These are phyloP conservation scores for Sericinus montela DNA, from an alignment of 2,888 invertebrate species.

Conservation along the genomic window DNA sequence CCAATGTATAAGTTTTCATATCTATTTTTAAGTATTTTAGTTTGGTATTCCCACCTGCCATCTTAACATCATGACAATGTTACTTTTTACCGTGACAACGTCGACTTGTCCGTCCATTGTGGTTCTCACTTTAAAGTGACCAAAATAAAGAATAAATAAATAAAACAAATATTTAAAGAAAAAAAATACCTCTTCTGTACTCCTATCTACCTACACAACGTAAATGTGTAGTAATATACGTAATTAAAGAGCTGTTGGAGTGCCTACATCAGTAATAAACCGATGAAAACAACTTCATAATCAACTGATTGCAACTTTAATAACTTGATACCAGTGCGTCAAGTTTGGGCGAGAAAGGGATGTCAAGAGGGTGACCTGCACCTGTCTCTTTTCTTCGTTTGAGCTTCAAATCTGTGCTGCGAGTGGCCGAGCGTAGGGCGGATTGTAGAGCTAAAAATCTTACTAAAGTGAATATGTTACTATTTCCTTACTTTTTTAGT, in stretches of 20 bases:
- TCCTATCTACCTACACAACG: neutral
- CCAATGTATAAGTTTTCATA: no score
- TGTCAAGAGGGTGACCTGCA: slow-evolving; percentile 20
- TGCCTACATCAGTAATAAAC: slow-evolving; percentile 56
- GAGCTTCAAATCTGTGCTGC: slow-evolving; percentile 60
- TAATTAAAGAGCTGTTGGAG: slow-evolving; percentile 57
- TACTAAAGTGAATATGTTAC: neutral
- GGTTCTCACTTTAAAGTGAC: no score
- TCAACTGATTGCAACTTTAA: slow-evolving; percentile 72
- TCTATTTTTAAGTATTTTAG: no score
- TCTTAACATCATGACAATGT: no score
- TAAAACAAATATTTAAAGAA: no score
- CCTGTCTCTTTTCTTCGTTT: slow-evolving; percentile 39
- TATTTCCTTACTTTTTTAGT: no score
- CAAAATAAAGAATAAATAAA: no score
- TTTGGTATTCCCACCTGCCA: no score
- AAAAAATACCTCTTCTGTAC: no score
- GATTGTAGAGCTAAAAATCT: slow-evolving; percentile 37
- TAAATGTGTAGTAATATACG: slow-evolving; percentile 21
- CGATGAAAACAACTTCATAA: slow-evolving; percentile 57
- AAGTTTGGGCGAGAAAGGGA: slow-evolving; percentile 45
- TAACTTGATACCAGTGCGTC: slow-evolving; percentile 47
- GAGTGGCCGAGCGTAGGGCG: slow-evolving; percentile 57
- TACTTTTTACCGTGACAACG: no score
- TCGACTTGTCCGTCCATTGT: no score